Percentiles rank a stretch among this genome's conserved stretches.
Evolutionary conservation across 2,797 vertebrate genomes (phyloP).

Genomic region (Nyctibius grandis): DNA sequence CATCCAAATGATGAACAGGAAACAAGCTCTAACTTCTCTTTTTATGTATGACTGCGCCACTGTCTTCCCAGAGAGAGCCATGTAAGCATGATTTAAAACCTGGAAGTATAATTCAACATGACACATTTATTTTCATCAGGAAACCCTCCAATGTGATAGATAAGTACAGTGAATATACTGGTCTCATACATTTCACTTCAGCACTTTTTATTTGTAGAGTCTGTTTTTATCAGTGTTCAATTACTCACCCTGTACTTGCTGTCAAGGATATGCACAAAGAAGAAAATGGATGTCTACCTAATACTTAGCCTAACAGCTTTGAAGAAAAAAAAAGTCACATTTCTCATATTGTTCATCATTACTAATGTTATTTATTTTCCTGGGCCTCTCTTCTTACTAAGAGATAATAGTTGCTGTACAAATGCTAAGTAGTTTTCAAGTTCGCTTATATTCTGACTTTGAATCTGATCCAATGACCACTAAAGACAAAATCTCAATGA

Average conservation of each 20-base stretch:
- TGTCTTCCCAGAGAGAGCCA: not conserved
- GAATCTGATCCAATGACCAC: not conserved
- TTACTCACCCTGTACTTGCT: not conserved
- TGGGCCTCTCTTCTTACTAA: not conserved
- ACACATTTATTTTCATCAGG: not conserved
- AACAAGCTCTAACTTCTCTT: not conserved
- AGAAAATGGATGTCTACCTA: not conserved
- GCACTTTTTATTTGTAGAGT: not conserved
- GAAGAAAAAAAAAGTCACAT: not conserved
- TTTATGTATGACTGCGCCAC: not conserved
- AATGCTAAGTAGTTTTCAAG: not conserved
- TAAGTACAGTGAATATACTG: not conserved
- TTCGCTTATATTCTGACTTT: not conserved
- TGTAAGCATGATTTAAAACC: not conserved
- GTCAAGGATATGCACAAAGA: not conserved
- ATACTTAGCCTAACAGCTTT: not conserved
- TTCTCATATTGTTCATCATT: not conserved
- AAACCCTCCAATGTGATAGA: not conserved
- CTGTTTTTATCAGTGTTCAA: not conserved
- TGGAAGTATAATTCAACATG: not conserved
- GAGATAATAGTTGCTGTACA: not conserved
- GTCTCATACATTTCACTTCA: not conserved
- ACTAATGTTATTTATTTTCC: not conserved
- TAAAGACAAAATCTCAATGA: not conserved
- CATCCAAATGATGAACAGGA: not conserved